These are phyloP conservation scores for Anorthoa munda DNA, from an alignment of 2,888 invertebrate genomes.

Conservation along the genomic window DNA sequence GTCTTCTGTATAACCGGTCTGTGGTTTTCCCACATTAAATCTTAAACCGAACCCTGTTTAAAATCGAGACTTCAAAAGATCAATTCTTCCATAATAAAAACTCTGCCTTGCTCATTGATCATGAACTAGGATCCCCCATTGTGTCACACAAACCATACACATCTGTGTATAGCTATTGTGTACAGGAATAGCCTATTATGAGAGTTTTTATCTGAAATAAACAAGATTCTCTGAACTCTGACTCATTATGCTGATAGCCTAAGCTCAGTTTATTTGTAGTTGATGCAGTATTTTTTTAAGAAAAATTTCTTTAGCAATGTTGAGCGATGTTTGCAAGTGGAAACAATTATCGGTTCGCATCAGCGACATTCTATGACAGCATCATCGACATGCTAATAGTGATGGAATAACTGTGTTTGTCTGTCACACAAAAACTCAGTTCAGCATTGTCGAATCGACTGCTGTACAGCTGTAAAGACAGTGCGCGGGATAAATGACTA, in stretches of 20 bases:
- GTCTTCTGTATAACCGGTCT: too few relatives aligned
- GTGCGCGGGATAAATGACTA: too few relatives aligned
- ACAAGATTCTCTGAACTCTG: not conserved
- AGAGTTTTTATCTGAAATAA: constrained; percentile 8
- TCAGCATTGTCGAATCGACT: too few relatives aligned
- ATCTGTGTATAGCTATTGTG: constrained; percentile 10
- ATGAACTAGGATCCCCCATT: constrained; percentile 7
- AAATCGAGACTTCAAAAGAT: not conserved
- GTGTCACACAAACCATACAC: not conserved
- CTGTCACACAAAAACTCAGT: too few relatives aligned
- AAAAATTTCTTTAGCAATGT: too few relatives aligned
- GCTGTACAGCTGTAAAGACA: too few relatives aligned
- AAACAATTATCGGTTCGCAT: too few relatives aligned
- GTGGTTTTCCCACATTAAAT: not conserved
- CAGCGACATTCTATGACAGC: too few relatives aligned
- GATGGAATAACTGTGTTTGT: too few relatives aligned
- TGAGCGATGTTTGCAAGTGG: too few relatives aligned
- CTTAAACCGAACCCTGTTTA: not conserved
- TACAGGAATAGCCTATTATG: not conserved
- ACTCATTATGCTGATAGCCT: not conserved
- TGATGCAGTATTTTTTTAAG: too few relatives aligned
- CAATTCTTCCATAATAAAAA: not conserved
- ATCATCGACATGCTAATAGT: too few relatives aligned
- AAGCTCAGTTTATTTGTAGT: not conserved
- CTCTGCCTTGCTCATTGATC: not conserved